Conservation (phyloP, 2,797 vertebrate genomes). For the Scyliorhinus canicula region DNA sequence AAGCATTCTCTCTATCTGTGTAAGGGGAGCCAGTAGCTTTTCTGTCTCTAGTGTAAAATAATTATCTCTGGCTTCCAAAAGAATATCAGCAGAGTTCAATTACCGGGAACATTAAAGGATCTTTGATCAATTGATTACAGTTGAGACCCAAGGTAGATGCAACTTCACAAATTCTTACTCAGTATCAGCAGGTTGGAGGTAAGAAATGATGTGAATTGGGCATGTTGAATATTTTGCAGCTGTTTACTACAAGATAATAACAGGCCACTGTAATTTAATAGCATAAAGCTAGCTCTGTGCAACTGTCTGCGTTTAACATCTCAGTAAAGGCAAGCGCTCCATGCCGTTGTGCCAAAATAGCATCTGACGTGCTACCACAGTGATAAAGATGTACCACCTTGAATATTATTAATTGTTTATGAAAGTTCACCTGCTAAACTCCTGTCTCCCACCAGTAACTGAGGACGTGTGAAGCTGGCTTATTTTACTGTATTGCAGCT, state of each 20-base stretch:
- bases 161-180: neutral
- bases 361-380: neutral
- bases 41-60: neutral
- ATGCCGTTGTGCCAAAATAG: slow-evolving; percentile 8
- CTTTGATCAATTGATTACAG: neutral
- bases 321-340: neutral
- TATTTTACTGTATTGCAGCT: slow-evolving; percentile 35
- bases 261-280: neutral
- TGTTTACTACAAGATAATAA: slow-evolving; percentile 13
- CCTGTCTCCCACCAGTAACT: neutral
- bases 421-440: neutral
- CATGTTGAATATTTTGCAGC: neutral
- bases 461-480: slow-evolving; percentile 27
- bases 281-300: slow-evolving; percentile 3
- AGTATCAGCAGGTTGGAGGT: neutral
- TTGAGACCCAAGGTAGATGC: neutral
- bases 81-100: neutral
- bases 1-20: neutral
- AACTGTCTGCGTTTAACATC: slow-evolving; percentile 15
- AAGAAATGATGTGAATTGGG: slow-evolving; percentile 12
- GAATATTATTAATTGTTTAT: slow-evolving; percentile 31
- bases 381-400: slow-evolving; percentile 8
- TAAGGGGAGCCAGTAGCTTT: neutral
- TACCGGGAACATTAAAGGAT: neutral
- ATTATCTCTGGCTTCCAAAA: neutral